Base-by-base conservation (phyloP, 2,797 vertebrate species). In the Fistularia tabacaria region DNA sequence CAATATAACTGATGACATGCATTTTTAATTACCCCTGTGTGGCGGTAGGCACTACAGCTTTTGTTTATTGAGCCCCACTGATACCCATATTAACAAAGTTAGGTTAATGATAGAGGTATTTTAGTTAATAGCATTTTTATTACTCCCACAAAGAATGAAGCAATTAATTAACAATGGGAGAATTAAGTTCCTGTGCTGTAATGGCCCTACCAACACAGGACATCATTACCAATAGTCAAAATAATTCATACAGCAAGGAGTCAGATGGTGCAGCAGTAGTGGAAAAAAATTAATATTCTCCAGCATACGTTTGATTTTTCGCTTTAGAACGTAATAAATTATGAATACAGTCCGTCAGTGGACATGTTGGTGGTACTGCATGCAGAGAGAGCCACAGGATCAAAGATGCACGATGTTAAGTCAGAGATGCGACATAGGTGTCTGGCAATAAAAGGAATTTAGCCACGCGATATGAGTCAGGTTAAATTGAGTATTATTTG, bases 121-220 rank as follows among this genome's bases (percentile, higher is more conserved):
- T 91, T 88, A 88, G 84, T 78, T 92, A 92, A 92, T 91, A 89
- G 87, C 88, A 83, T 90, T 92, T 92, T 92, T 92, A 92, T 92
- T 91, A 90, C 87, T 88, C 85, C 82, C 74, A 70, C 87, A 85
- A 89, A 90, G 88, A 87, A 88, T 79, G 84, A 78, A 77, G 84
- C 89, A 85, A 91, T 91, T 90, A 90, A 90, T 91, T 91, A 89
- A 87, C 86, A 84, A 80, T 83, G 75, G 85, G 86, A 54, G 63
- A 90, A 89, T 90, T 86, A 87, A 88, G 82, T 80, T 79, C 74
- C 78, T 82, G 79, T 87, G 62, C 85, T 83, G 81, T 88, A 90
- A 88, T 89, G 77, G 88, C 76, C 9, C 86, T 82, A 84, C 85
- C 81, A 84, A 87, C 85, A 80, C 86, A 88, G 86, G 89, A 89